A percentile compares a stretch with the other conserved stretches of the same genome.
These are phyloP conservation scores for Parnassius mnemosyne DNA, from an alignment of 2,888 invertebrate species.

Conservation along the genomic window DNA sequence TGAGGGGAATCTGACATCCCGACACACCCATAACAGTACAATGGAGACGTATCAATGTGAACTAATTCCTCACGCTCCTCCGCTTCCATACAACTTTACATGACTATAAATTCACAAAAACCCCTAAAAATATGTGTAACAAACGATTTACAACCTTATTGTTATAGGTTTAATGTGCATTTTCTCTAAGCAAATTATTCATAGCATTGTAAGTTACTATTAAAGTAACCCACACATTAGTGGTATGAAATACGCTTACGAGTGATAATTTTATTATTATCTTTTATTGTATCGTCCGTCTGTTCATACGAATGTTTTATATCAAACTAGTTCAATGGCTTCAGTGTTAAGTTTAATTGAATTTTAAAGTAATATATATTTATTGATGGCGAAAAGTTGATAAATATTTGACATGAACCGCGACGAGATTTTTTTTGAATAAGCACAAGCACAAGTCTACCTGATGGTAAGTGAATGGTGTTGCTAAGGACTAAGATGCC, in stretches of 20 bases:
- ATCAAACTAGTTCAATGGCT: conserved; percentile 13
- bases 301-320: conserved; percentile 13
- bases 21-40: conserved; percentile 46
- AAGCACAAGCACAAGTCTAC: too few species aligned
- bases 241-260: conserved; percentile 54
- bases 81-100: conserved; percentile 60
- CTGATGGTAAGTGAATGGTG: too few species aligned
- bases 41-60: conserved; percentile 61
- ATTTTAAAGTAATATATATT: neutral
- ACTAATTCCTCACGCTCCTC: conserved; percentile 75
- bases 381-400: too few species aligned
- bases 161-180: neutral
- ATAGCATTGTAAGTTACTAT: conserved; percentile 57
- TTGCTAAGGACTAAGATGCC: too few species aligned
- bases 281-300: conserved; percentile 30
- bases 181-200: conserved; percentile 23
- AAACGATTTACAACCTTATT: conserved; percentile 31
- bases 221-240: conserved; percentile 72
- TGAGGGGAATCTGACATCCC: conserved; percentile 35
- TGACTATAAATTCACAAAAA: conserved; percentile 51
- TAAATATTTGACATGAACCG: too few species aligned
- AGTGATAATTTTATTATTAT: conserved; percentile 55
- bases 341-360: neutral
- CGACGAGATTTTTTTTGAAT: too few species aligned
- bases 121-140: conserved; percentile 30